Percentiles rank a stretch among this genome's conserved stretches.
These are phyloP conservation scores for Leptopilina myrica DNA, from an alignment of 2,888 invertebrate genomes.

Conservation along the genomic window DNA sequence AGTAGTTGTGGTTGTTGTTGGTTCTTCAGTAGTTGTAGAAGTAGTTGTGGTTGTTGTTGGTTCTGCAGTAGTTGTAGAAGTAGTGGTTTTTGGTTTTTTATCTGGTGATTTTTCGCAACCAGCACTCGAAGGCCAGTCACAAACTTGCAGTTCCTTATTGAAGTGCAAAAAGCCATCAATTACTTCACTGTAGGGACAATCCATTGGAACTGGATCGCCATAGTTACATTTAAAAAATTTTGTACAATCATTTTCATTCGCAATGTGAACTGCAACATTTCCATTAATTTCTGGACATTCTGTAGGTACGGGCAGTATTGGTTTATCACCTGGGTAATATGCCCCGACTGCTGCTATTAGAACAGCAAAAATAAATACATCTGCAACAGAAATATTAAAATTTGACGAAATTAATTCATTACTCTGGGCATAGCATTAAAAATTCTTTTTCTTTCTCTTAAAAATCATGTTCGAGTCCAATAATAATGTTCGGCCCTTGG, in stretches of 20 bases:
- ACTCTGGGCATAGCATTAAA: too few species aligned
- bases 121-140: constrained; percentile 40
- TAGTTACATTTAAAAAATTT: constrained; percentile 39
- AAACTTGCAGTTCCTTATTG: constrained; percentile 22
- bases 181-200: constrained; percentile 53
- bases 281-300: constrained; percentile 58
- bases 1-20: not conserved
- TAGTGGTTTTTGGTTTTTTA: not conserved
- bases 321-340: not conserved
- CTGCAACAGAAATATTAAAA: not conserved
- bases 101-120: constrained; percentile 12
- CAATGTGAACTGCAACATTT: constrained; percentile 54
- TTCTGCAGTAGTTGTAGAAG: too few species aligned
- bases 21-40: not conserved
- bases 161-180: constrained; percentile 55
- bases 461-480: too few species aligned
- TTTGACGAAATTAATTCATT: too few species aligned
- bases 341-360: constrained; percentile 11
- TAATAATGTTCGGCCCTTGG: too few species aligned
- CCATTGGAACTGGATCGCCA: constrained; percentile 46
- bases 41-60: not conserved
- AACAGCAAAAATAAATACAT: constrained; percentile 5
- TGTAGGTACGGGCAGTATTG: constrained; percentile 18
- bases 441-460: too few species aligned
- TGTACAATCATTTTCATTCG: constrained; percentile 59